Conservation (phyloP, 2,797 vertebrate genomes). For the Onychomys leucogaster region DNA sequence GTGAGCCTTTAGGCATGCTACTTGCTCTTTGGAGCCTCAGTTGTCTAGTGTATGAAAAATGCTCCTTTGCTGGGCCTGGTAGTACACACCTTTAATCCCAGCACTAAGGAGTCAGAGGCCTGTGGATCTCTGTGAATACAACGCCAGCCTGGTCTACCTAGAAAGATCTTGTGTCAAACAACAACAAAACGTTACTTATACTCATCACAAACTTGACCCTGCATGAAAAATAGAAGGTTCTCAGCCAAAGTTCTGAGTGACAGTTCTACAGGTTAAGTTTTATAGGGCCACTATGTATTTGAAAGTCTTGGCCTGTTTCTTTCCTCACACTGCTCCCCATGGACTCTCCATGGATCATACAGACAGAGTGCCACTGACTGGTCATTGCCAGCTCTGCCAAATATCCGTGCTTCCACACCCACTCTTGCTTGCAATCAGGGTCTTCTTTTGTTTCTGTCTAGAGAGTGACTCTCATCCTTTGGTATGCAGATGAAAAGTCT, state of each 20-base stretch:
- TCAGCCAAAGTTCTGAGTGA: background rate
- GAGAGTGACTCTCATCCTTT: background rate
- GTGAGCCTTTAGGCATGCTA: background rate
- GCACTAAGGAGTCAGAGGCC: background rate
- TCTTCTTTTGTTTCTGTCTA: background rate
- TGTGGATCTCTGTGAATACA: background rate
- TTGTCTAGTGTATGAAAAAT: background rate
- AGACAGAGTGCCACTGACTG: too few relatives aligned
- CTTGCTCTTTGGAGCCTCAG: background rate
- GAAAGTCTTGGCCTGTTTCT: background rate
- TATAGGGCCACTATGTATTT: background rate
- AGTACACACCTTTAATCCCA: background rate
- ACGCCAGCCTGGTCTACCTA: background rate
- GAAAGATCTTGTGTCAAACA: background rate
- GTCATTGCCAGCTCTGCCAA: too few relatives aligned
- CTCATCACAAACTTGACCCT: background rate
- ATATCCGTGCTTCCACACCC: background rate
- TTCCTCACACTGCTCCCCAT: background rate
- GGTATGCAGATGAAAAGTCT: background rate
- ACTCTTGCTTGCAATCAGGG: background rate
- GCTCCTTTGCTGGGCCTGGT: background rate
- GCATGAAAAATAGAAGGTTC: background rate
- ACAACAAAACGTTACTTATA: background rate
- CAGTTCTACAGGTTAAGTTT: background rate
- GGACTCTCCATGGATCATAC: too few relatives aligned